These are phyloP conservation scores for Nematopogon swammerdamellus DNA, from an alignment of 2,888 invertebrate species.

Conservation along the genomic window DNA sequence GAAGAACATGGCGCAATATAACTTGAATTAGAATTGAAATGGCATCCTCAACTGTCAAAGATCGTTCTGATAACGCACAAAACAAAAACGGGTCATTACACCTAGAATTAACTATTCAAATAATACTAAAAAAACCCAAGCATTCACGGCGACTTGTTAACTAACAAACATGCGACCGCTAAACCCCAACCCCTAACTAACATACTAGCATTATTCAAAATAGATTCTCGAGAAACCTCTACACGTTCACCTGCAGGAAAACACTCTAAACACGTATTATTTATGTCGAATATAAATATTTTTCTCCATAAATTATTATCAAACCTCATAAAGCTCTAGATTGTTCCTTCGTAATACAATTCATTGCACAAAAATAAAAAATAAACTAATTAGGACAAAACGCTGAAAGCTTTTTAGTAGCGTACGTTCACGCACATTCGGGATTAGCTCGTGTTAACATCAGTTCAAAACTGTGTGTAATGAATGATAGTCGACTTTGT, in stretches of 20 bases:
- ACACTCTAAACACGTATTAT: conserved; percentile 31
- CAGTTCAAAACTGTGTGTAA: conserved; percentile 12
- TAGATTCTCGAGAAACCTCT: conserved; percentile 38
- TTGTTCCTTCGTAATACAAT: too few relatives aligned
- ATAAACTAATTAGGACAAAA: conserved; percentile 3
- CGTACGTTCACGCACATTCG: conserved; percentile 2
- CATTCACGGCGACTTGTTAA: too few relatives aligned
- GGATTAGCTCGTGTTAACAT: conserved; percentile 10
- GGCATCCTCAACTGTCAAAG: too few relatives aligned
- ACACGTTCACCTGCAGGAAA: conserved; percentile 38
- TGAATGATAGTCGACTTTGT: conserved; percentile 6
- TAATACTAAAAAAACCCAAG: conserved; percentile 37
- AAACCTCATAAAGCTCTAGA: conserved; percentile 57
- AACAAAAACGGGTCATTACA: background rate
- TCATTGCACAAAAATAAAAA: conserved; percentile 22
- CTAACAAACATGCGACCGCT: too few relatives aligned
- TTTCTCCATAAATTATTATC: conserved; percentile 49
- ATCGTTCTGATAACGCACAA: background rate
- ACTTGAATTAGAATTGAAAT: too few relatives aligned
- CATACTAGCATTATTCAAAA: conserved; percentile 51
- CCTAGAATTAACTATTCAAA: conserved; percentile 26
- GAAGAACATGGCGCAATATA: too few relatives aligned
- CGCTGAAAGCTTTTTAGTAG: conserved; percentile 6
- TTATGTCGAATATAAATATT: conserved; percentile 47
- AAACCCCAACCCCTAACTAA: conserved; percentile 18